phyloP scores from a whole-genome alignment of 2,797 vertebrate genomes.

The Lateolabrax maculatus region DNA sequence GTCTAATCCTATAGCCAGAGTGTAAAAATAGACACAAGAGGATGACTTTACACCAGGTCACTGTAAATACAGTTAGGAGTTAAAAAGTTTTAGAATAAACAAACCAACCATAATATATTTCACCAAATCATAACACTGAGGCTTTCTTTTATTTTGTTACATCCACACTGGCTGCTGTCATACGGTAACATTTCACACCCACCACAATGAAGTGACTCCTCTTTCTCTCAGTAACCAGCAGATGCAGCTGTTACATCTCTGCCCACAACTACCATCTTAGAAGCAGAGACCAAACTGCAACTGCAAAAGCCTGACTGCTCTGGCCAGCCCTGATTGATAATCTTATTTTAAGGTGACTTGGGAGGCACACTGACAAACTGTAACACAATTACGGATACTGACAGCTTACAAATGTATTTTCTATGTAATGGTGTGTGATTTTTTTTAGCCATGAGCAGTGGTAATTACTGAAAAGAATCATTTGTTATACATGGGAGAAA shows the following conservation, averaged over 20 bases:
- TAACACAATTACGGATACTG: too few relatives aligned
- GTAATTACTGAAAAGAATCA: background rate
- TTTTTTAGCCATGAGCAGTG: background rate
- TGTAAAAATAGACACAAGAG: constrained; percentile 2
- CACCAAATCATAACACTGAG: too few relatives aligned
- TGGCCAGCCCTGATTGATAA: background rate
- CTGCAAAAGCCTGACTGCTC: background rate
- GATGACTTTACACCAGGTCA: constrained; percentile 9
- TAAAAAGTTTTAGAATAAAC: background rate
- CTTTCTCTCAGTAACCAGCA: background rate
- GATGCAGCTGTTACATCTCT: constrained; percentile 22
- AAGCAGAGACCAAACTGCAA: background rate
- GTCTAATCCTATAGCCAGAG: constrained; percentile 21
- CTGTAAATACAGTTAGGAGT: background rate
- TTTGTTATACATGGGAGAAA: background rate
- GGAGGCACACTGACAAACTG: background rate
- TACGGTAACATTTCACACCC: background rate
- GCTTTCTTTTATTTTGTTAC: background rate
- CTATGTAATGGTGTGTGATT: background rate
- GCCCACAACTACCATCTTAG: background rate
- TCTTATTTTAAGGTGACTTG: background rate
- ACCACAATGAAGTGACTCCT: background rate
- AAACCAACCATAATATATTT: background rate
- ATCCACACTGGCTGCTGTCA: background rate
- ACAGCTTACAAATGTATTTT: background rate